phyloP scores from a whole-genome alignment of 2,888 invertebrate genomes.

The Chrysomela aeneicollis region DNA sequence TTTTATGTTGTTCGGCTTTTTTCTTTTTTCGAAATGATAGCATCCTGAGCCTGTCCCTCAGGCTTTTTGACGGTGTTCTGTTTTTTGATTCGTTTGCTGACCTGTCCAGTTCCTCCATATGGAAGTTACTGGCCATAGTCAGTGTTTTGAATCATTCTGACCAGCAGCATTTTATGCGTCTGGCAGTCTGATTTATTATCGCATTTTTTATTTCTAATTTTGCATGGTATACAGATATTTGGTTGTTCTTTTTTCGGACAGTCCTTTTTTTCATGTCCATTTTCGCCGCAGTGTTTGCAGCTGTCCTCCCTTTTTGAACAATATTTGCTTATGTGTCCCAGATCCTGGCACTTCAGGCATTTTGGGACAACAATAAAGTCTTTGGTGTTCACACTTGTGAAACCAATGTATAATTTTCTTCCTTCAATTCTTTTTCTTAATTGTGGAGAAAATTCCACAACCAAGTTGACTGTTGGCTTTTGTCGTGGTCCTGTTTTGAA shows the following conservation, averaged over 20 bases:
- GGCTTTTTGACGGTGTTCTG: neutral
- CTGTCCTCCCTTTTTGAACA: too few relatives aligned
- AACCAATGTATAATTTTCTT: conserved; percentile 11
- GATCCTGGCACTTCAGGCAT: too few relatives aligned
- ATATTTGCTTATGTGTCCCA: too few relatives aligned
- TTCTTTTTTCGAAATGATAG: neutral
- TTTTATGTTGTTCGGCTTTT: too few relatives aligned
- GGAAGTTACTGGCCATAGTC: too few relatives aligned
- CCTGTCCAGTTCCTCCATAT: too few relatives aligned
- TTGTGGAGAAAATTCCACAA: neutral
- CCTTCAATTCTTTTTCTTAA: neutral
- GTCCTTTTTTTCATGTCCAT: too few relatives aligned
- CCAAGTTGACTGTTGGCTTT: neutral
- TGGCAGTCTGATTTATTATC: neutral
- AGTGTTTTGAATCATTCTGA: neutral
- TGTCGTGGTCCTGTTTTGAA: neutral
- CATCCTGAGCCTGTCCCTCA: conserved; percentile 7
- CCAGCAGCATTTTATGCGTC: conserved; percentile 1
- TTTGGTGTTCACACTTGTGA: too few relatives aligned
- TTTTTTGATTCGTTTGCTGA: neutral
- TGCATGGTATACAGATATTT: too few relatives aligned
- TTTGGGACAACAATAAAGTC: too few relatives aligned
- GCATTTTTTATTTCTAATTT: neutral
- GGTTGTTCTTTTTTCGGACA: too few relatives aligned
- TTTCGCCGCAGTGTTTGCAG: too few relatives aligned